These are phyloP conservation scores for Acleris laterana DNA, from an alignment of 2,888 invertebrate species.

Conservation along the genomic window DNA sequence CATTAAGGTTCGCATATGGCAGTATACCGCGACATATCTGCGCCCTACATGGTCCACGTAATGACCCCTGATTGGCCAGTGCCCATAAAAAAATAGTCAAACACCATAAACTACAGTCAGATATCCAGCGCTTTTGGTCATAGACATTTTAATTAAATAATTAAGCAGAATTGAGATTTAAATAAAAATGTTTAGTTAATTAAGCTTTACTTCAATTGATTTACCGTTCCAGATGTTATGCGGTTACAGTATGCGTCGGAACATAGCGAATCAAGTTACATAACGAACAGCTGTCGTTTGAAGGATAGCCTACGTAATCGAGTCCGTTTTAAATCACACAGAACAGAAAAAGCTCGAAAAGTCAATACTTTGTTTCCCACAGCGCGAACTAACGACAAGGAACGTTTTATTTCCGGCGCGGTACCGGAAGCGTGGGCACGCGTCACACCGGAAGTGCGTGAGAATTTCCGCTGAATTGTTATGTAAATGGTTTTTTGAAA, in stretches of 20 bases:
- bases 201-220: neutral
- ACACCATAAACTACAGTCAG: conserved; percentile 9
- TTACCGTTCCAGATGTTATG: neutral
- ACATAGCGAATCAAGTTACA: too few relatives aligned
- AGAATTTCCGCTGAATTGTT: conserved; percentile 52
- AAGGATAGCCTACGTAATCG: too few relatives aligned
- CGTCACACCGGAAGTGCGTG: conserved; percentile 50
- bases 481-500: conserved; percentile 28
- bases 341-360: conserved; percentile 15
- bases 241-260: neutral
- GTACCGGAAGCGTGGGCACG: conserved; percentile 38
- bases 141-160: conserved; percentile 31
- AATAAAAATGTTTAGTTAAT: neutral
- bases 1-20: conserved; percentile 20
- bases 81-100: conserved; percentile 15
- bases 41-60: conserved; percentile 22
- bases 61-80: conserved; percentile 13
- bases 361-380: conserved; percentile 35
- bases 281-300: neutral
- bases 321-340: conserved; percentile 6
- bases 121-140: conserved; percentile 1
- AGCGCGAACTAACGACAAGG: conserved; percentile 20
- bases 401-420: conserved; percentile 33
- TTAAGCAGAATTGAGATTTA: neutral
- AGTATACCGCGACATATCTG: conserved; percentile 1